phyloP scores from a whole-genome alignment of 2,888 invertebrate genomes.

The Phasia obesa region DNA sequence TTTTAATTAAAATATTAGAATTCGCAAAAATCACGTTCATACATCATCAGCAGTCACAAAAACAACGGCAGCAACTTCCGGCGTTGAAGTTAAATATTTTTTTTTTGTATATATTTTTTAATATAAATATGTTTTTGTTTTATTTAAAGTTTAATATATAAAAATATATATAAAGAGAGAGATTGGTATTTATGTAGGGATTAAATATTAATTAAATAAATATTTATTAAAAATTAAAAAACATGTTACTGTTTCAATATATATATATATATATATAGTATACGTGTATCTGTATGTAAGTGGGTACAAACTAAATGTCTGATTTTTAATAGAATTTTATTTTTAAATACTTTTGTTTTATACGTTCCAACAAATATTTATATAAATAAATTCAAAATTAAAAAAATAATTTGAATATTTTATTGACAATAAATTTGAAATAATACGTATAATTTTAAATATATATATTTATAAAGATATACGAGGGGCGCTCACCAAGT shows the following conservation, averaged over 20 bases:
- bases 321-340: conserved; percentile 2
- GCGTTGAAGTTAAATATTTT: conserved; percentile 59
- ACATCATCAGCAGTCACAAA: conserved; percentile 70
- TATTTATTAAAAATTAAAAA: conserved; percentile 24
- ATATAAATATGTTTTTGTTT: conserved; percentile 27
- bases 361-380: conserved; percentile 44
- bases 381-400: neutral
- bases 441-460: conserved; percentile 5
- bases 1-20: conserved; percentile 56
- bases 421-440: conserved; percentile 20
- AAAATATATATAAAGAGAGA: neutral
- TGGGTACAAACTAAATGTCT: conserved; percentile 36
- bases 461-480: conserved; percentile 36
- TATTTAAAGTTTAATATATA: conserved; percentile 21
- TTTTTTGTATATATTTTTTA: conserved; percentile 27
- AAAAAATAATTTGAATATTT: neutral
- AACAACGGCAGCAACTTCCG: conserved; percentile 70
- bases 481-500: conserved; percentile 71
- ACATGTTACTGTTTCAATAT: neutral
- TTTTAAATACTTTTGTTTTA: neutral
- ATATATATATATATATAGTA: neutral
- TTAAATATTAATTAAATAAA: conserved; percentile 58
- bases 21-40: conserved; percentile 67
- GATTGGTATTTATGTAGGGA: conserved; percentile 18
- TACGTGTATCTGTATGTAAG: too few relatives aligned